Conservation (phyloP, 2,888 invertebrate species). For the Hirtodrosophila confusa region DNA sequence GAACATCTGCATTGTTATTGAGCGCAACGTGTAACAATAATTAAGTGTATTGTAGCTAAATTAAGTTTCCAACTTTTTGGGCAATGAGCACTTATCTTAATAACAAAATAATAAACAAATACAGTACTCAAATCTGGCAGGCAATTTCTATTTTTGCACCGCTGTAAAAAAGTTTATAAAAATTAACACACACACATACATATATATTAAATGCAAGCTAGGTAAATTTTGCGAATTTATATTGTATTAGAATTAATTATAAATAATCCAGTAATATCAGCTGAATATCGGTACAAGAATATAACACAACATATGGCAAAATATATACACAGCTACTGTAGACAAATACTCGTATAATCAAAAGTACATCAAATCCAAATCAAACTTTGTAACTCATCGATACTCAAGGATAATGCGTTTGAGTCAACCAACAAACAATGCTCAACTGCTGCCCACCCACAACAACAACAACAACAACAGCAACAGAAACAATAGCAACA, state of each 20-base stretch:
- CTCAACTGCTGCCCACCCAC: conserved; percentile 39
- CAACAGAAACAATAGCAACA: conserved; percentile 21
- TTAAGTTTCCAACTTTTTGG: conserved; percentile 33
- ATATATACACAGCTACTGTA: conserved; percentile 19
- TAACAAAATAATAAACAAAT: neutral
- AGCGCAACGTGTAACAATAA: conserved; percentile 62
- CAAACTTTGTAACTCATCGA: conserved; percentile 19
- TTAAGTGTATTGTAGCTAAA: conserved; percentile 53
- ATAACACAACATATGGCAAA: conserved; percentile 33
- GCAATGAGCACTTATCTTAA: conserved; percentile 18
- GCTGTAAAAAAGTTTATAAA: conserved; percentile 8
- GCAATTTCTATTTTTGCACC: conserved; percentile 39
- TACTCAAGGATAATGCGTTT: conserved; percentile 38
- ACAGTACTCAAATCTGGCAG: conserved; percentile 10
- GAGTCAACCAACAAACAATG: neutral
- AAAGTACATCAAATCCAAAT: neutral
- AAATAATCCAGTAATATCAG: conserved; percentile 20
- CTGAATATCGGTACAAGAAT: conserved; percentile 36
- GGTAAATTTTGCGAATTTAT: conserved; percentile 47
- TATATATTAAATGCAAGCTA: conserved; percentile 15
- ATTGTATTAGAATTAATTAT: conserved; percentile 29
- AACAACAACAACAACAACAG: conserved; percentile 4
- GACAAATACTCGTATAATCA: conserved; percentile 31
- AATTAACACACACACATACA: neutral
- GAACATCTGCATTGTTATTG: conserved; percentile 52